Evolutionary conservation across 2,797 vertebrate species (phyloP).

Genomic region (Sebastes taczanowskii): DNA sequence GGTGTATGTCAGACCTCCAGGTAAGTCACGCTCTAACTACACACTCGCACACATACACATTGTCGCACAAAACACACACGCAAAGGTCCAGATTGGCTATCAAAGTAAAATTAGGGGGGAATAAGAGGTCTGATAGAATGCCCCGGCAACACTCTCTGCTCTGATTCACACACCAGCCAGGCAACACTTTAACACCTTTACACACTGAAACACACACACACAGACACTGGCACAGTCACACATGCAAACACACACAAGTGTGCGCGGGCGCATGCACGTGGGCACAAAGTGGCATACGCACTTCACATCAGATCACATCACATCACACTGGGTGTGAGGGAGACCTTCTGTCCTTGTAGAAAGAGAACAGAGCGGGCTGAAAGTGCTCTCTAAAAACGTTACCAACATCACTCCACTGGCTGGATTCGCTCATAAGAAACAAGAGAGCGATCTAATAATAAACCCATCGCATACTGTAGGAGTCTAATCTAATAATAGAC

Average conservation of each 20-base stretch:
- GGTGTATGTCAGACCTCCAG: conserved; percentile 86
- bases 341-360: conserved; percentile 77
- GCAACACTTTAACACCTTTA: conserved; percentile 68
- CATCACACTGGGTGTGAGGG: conserved; percentile 67
- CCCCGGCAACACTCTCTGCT: conserved; percentile 68
- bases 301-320: conserved; percentile 75
- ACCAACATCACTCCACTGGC: conserved; percentile 12
- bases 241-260: background rate
- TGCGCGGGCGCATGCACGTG: conserved; percentile 3
- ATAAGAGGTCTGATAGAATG: conserved; percentile 74
- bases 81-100: conserved; percentile 73
- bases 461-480: conserved; percentile 8
- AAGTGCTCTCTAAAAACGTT: conserved; percentile 62
- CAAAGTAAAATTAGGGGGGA: conserved; percentile 71
- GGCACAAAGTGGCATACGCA: conserved; percentile 62
- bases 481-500: conserved; percentile 35
- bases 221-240: conserved; percentile 32
- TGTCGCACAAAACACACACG: background rate
- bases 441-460: conserved; percentile 48
- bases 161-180: conserved; percentile 74
- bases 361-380: conserved; percentile 51
- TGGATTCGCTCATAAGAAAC: conserved; percentile 39
- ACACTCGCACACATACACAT: conserved; percentile 19
- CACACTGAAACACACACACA: conserved; percentile 26
- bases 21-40: conserved; percentile 76